Base-by-base conservation (phyloP, 2,888 invertebrate species). In the Rhodophaea formosa region DNA sequence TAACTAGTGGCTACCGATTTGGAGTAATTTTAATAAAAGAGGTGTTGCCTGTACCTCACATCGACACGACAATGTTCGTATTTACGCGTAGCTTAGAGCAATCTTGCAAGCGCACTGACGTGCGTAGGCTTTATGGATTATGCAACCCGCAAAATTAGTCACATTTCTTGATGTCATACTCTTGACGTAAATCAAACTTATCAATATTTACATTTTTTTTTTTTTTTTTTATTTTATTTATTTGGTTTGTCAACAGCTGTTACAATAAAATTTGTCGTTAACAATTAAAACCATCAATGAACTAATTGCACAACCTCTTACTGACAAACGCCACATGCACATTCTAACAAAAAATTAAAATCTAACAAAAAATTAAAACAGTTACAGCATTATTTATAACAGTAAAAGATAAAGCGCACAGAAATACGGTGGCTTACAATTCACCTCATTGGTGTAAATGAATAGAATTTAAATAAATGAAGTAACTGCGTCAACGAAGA, bases 401-500 rank as follows among this genome's bases (percentile, higher is more conserved):
- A n/a, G 12, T 42, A 44, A 44, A 44, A 23, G 46, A 46, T 46
- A 23, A 23, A 46, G 12, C 46, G 23, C 23, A 46, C 23, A 15
- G 6, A 10, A 7, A 7, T 46, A 46, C 23, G 10, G 8, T 16
- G 0, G 17, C 8, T 17, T 46, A 12, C 45, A 8, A 10, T 23
- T 46, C 46, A 46, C 16, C 23, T 23, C 16, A 23, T 62, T 45
- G 53, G 60, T 57, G 64, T 62, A 63, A 66, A 62, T 64, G 63
- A 66, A 42, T 49, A 29, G 29, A 56, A 42, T 56, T 43, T 30
- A 51, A 56, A 49, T 49, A 56, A 47, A 49, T 49, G 15, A 56
- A 47, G 56, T 56, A 56, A 70, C 59, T 62, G 60, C 70, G 66
- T 70, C 71, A 67, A 69, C 69, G 67, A 71, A 74, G 74, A 83